These are phyloP conservation scores for Drosophila mercatorum DNA, from an alignment of 2,888 invertebrate genomes.

Conservation along the genomic window DNA sequence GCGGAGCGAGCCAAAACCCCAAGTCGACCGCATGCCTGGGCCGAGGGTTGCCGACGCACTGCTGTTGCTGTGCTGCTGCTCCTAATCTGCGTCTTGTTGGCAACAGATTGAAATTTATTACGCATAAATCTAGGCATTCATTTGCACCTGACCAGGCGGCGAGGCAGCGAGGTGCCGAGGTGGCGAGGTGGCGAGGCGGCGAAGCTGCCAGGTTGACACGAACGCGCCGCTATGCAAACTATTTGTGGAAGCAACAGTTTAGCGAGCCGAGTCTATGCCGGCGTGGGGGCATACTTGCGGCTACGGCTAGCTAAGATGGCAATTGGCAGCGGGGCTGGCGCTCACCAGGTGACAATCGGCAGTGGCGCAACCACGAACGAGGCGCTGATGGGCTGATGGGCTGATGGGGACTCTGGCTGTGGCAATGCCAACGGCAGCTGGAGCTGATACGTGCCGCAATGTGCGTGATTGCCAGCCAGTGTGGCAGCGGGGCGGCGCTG, in stretches of 20 bases:
- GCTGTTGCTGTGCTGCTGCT: constrained; percentile 12
- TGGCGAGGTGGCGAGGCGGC: constrained; percentile 1
- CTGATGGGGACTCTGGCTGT: not conserved
- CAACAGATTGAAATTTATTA: constrained; percentile 84
- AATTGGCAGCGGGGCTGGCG: constrained; percentile 34
- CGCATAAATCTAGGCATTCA: constrained; percentile 83
- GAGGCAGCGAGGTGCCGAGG: not conserved
- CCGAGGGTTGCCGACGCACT: too few species aligned
- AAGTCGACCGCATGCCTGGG: constrained; percentile 41
- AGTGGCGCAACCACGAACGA: constrained; percentile 26
- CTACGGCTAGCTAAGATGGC: constrained; percentile 2
- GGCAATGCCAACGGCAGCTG: constrained; percentile 22
- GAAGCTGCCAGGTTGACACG: constrained; percentile 16
- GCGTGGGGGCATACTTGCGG: not conserved
- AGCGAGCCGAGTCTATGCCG: constrained; percentile 16
- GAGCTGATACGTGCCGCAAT: constrained; percentile 62
- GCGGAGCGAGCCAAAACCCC: constrained; percentile 10
- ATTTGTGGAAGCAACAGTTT: constrained; percentile 69
- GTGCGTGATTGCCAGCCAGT: constrained; percentile 54
- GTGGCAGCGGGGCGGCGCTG: not conserved
- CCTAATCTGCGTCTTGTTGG: constrained; percentile 79
- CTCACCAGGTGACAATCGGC: constrained; percentile 68
- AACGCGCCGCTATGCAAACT: constrained; percentile 69
- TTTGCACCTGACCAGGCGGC: constrained; percentile 72
- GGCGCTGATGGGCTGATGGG: not conserved